Conservation (phyloP, 2,888 invertebrate species). For the Clunio marinus region DNA sequence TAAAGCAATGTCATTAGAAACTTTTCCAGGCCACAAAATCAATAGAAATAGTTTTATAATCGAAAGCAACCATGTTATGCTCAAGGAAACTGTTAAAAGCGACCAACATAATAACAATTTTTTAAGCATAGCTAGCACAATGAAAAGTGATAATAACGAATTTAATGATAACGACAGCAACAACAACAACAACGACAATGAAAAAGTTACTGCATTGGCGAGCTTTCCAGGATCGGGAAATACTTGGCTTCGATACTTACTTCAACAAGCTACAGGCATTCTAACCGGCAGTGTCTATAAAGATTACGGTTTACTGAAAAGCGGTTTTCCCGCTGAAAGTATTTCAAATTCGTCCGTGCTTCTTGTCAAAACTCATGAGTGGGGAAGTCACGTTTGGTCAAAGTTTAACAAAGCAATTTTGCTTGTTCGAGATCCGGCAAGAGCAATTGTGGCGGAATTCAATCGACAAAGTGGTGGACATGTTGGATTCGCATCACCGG, state of each 20-base stretch:
- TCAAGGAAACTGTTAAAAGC: neutral
- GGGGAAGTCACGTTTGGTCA: constrained; percentile 58
- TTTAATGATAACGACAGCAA: neutral
- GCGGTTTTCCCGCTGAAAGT: constrained; percentile 76
- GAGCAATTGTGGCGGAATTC: constrained; percentile 68
- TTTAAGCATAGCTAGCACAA: constrained; percentile 23
- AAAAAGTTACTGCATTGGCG: constrained; percentile 65
- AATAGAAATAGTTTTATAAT: constrained; percentile 22
- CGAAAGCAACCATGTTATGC: constrained; percentile 14
- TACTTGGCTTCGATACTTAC: constrained; percentile 73
- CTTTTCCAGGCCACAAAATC: constrained; percentile 38
- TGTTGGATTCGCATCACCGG: constrained; percentile 70
- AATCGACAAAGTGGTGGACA: constrained; percentile 76
- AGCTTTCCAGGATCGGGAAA: constrained; percentile 83
- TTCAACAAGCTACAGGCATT: constrained; percentile 73
- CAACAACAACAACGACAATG: no score
- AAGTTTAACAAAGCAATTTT: constrained; percentile 65
- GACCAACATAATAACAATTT: neutral
- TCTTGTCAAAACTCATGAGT: constrained; percentile 75
- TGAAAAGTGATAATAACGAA: constrained; percentile 31
- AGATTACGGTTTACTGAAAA: constrained; percentile 71
- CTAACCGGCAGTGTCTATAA: constrained; percentile 77
- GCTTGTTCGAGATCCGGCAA: constrained; percentile 65
- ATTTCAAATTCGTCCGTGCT: constrained; percentile 70
- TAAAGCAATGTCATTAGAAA: constrained; percentile 18